These are phyloP conservation scores for Xylota segnis DNA, from an alignment of 2,888 invertebrate species.

Conservation along the genomic window DNA sequence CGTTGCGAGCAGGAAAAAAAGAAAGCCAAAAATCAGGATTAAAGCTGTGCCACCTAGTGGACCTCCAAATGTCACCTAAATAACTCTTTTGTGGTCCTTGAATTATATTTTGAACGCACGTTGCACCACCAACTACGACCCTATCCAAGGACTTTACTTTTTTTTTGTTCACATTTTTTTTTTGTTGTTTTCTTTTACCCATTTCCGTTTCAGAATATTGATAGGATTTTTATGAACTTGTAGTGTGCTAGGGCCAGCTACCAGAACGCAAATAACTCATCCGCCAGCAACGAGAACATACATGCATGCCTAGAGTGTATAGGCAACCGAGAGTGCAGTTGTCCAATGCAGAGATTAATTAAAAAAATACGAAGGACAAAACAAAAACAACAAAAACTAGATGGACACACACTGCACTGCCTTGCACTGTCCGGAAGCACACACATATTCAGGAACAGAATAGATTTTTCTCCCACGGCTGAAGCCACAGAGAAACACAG, in stretches of 20 bases:
- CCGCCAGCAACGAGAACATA: slow-evolving; percentile 42
- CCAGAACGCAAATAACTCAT: slow-evolving; percentile 73
- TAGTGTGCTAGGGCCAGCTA: slow-evolving; percentile 40
- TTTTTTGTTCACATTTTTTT: too few species aligned
- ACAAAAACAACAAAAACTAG: slow-evolving; percentile 18
- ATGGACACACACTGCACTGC: slow-evolving; percentile 42
- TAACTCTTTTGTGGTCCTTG: slow-evolving; percentile 63
- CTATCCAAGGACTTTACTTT: slow-evolving; percentile 29
- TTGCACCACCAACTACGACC: slow-evolving; percentile 13
- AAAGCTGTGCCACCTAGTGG: slow-evolving; percentile 50
- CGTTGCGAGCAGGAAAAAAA: slow-evolving; percentile 21
- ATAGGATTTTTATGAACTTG: slow-evolving; percentile 77
- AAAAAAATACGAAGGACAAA: slow-evolving; percentile 60
- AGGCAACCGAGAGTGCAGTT: slow-evolving; percentile 57
- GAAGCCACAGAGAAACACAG: slow-evolving; percentile 66
- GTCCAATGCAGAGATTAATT: slow-evolving; percentile 75
- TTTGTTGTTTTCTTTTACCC: slow-evolving; percentile 22
- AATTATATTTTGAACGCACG: slow-evolving; percentile 52
- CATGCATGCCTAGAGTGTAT: not conserved
- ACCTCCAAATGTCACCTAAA: slow-evolving; percentile 66
- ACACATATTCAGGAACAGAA: slow-evolving; percentile 54
- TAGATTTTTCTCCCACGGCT: slow-evolving; percentile 74
- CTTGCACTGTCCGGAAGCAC: slow-evolving; percentile 59
- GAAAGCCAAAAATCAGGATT: slow-evolving; percentile 46
- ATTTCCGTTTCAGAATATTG: slow-evolving; percentile 74